Evolutionary conservation across 2,797 vertebrate genomes (phyloP), one percentile per base, ranked within the genome.

Genomic region (Gadopsis bispinosus): DNA sequence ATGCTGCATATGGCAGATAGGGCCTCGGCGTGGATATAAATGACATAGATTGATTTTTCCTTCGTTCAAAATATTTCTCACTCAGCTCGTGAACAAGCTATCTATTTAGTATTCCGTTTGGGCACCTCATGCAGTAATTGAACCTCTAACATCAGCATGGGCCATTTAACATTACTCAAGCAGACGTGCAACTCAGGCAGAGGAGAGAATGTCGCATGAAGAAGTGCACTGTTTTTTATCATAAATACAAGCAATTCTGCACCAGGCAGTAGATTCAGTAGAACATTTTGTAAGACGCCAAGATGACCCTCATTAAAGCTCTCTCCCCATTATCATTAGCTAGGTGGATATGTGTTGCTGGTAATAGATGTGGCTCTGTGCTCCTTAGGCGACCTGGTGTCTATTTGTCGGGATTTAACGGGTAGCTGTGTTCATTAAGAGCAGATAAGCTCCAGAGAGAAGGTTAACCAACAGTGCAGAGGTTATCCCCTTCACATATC

Each of bases 381-480:
- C 77, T 83, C 53, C 22, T 86, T 85, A 79, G 63, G 66, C 2
- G n/a, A 79, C 82, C 50, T 17, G 0, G 29, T 69, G 67, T 73
- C 55, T 74, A 84, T 87, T 89, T 87, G 69, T 88, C 78, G 76
- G 73, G 81, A 83, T 85, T 87, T 81, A 87, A 86, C 64, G 3
- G 82, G 70, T 64, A 66, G 45, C 45, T 48, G 71, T 87, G 87
- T 88, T 91, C 85, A 88, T 91, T 88, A 87, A 76, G 77, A 78
- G 69, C 17, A 69, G 73, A 87, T 85, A 63, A 84, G 73, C 65
- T 62, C 31, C 0, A 5, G 67, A 72, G 48, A 54, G 53, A 67
- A 80, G 74, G 81, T 83, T 75, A 83, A 76, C 47, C 4, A 10
- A 56, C 33, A 55, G 76, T 35, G 59, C 69, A 56, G 65, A 83